Base-by-base conservation (phyloP, 2,888 invertebrate genomes). In the Morpho achilles region DNA sequence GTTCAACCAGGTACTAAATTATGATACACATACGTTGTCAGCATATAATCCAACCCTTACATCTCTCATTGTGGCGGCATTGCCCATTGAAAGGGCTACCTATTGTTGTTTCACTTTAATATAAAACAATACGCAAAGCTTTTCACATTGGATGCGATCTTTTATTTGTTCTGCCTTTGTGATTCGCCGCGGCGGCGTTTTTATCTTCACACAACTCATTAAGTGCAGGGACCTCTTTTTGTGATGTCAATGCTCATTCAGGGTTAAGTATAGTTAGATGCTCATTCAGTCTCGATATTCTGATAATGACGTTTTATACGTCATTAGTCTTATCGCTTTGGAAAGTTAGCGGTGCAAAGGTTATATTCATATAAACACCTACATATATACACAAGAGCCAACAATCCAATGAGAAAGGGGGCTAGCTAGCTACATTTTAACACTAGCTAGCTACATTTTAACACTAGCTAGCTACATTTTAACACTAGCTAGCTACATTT, bases 41-140 rank as follows among this genome's bases (percentile, higher is more conserved):
- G 47, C 79, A 82, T 87, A 75, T 77, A 76, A 72, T 22, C 82
- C 72, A 2, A 41, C 61, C 66, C 58, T 73, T 68, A 76, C 54
- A 59, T 50, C 70, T 67, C 75, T 85, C 83, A 87, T 88, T 90
- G 88, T 88, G 87, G 83, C 87, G 89, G 89, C 88, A 75, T 76
- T 75, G 75, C 66, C 87, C 88, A 88, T 87, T 90, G 89, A 90
- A 88, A 79, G 72, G 75, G 82, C 89, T 88, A 88, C 89, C 89
- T 89, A 90, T 90, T 90, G 89, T 90, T 89, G 71, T 88, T 86
- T 87, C 89, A 85, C 76, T 84, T 88, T 84, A 83, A 84, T 88
- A 87, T 88, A 90, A 89, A 87, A 89, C 89, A 90, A 90, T 90
- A 85, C 84, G 79, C 83, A 76, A 79, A 79, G 79, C 78, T 82